Evolutionary conservation across 1,140 invertebrate species (phyloP).

Genomic region (Trichomalopsis sarcophagae): DNA sequence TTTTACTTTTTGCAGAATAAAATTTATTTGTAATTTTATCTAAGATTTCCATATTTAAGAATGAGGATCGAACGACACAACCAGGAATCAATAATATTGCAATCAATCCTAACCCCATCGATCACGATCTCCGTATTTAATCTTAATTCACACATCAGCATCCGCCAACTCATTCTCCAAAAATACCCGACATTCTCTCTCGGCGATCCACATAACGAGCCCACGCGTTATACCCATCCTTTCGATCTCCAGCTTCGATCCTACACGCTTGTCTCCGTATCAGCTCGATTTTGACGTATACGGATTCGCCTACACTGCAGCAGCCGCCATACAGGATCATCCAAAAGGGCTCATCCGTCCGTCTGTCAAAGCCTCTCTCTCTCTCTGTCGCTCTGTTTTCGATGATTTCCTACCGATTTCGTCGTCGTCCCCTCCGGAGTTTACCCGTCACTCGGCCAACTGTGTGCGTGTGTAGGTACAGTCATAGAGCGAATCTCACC

Average conservation of each 20-base stretch:
- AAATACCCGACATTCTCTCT: background rate
- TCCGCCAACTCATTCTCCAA: background rate
- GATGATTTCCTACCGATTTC: slow-evolving; percentile 34
- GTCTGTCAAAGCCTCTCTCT: background rate
- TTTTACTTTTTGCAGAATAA: background rate
- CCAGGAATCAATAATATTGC: background rate
- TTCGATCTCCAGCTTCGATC: background rate
- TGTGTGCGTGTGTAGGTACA: background rate
- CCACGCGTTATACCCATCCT: slow-evolving; percentile 3
- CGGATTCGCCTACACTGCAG: background rate
- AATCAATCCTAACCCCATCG: background rate
- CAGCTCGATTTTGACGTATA: slow-evolving; percentile 26
- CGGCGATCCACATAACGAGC: background rate
- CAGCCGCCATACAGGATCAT: background rate
- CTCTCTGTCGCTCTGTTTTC: background rate
- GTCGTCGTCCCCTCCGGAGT: background rate
- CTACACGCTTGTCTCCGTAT: background rate
- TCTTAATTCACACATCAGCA: slow-evolving; percentile 23
- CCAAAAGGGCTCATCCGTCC: background rate
- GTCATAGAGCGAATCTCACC: slow-evolving; percentile 38
- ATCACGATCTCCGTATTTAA: background rate
- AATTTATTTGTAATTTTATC: background rate
- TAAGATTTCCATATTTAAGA: background rate
- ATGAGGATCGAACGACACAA: background rate
- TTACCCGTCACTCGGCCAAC: background rate